Evolutionary conservation across 1,140 invertebrate genomes (phyloP).

Genomic region (Brachionus rubens): DNA sequence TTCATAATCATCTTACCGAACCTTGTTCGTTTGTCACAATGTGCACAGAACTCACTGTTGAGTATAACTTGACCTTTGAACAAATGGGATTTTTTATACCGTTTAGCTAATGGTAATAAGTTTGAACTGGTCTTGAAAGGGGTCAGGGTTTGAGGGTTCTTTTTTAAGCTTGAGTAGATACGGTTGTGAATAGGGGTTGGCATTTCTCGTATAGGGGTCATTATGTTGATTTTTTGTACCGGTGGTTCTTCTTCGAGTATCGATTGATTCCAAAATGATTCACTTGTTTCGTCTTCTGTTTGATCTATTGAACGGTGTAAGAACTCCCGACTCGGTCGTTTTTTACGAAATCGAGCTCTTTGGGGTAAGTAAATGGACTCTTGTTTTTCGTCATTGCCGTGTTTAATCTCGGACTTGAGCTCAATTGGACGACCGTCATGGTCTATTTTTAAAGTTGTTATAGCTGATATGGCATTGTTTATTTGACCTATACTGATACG

Average conservation of each 20-base stretch:
- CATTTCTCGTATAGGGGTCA: constrained; percentile 37
- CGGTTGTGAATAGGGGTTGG: not conserved
- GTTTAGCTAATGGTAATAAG: constrained; percentile 12
- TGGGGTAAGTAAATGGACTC: not conserved
- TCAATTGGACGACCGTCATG: constrained; percentile 3
- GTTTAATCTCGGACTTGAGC: constrained; percentile 31
- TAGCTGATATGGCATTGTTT: constrained; percentile 39
- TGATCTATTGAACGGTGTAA: not conserved
- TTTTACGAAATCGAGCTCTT: constrained; percentile 33
- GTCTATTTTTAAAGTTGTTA: constrained; percentile 40
- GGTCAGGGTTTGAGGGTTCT: not conserved
- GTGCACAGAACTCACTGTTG: constrained; percentile 22
- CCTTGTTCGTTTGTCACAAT: constrained; percentile 26
- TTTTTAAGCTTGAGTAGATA: constrained; percentile 18
- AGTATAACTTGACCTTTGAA: constrained; percentile 40
- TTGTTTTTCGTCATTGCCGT: not conserved
- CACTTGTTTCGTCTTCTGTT: constrained; percentile 14
- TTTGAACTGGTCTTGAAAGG: constrained; percentile 21
- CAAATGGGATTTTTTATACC: constrained; percentile 34
- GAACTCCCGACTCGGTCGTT: constrained; percentile 11
- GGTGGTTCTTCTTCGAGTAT: not conserved
- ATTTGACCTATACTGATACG: not conserved
- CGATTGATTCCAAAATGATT: constrained; percentile 33
- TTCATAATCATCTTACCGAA: constrained; percentile 43
- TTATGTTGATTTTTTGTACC: constrained; percentile 14